Percentiles rank a stretch among this genome's conserved stretches.
Evolutionary conservation across 2,888 invertebrate species (phyloP).

Genomic region (Allacma fusca): DNA sequence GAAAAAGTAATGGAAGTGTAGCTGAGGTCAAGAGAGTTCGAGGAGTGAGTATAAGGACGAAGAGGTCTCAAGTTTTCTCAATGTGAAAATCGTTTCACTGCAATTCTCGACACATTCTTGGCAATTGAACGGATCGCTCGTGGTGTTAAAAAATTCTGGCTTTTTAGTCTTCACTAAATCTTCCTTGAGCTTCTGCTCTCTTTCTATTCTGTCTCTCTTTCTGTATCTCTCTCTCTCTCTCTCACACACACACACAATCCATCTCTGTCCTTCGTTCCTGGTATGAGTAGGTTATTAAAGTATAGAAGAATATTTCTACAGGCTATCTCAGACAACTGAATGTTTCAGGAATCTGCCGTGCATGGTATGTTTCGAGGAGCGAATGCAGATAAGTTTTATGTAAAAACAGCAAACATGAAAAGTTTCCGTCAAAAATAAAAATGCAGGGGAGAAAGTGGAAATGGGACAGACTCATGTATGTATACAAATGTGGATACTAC

Average conservation of each 20-base stretch:
- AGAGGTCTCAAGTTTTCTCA: conserved; percentile 13
- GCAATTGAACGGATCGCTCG: conserved; percentile 22
- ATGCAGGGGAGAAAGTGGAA: too few relatives aligned
- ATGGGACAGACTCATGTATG: too few relatives aligned
- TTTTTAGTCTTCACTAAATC: conserved; percentile 17
- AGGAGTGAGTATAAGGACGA: neutral
- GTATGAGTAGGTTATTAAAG: neutral
- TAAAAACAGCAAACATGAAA: neutral
- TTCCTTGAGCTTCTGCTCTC: neutral
- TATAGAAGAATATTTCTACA: neutral
- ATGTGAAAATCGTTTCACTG: conserved; percentile 45
- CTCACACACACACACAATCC: too few relatives aligned
- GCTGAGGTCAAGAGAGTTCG: conserved; percentile 36
- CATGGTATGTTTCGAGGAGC: too few relatives aligned
- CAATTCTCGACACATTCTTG: conserved; percentile 48
- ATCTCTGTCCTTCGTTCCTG: too few relatives aligned
- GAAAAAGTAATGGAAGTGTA: conserved; percentile 13
- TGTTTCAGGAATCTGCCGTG: too few relatives aligned
- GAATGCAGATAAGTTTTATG: neutral
- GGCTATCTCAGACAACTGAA: too few relatives aligned
- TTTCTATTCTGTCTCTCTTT: neutral
- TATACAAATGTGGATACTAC: too few relatives aligned
- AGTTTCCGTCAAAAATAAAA: too few relatives aligned
- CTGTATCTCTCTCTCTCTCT: conserved; percentile 24
- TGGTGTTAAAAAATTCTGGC: conserved; percentile 7